These are phyloP conservation scores for Abscondita cerata DNA, from an alignment of 2,888 invertebrate genomes.

Conservation along the genomic window DNA sequence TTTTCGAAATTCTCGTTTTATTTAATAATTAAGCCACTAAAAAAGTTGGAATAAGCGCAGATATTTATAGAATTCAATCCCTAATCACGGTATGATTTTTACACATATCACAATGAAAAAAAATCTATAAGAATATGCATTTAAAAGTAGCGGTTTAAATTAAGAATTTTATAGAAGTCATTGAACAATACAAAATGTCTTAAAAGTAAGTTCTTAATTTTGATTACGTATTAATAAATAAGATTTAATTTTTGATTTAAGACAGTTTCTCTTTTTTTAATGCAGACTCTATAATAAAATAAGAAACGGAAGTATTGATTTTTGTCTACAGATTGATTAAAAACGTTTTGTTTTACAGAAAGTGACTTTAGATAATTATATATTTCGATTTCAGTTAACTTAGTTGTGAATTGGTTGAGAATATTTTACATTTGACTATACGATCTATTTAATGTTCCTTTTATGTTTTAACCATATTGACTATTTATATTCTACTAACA, in stretches of 20 bases:
- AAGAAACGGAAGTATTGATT: background rate
- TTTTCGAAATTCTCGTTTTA: no score
- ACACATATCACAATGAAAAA: no score
- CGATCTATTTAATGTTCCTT: background rate
- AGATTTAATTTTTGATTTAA: background rate
- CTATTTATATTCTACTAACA: background rate
- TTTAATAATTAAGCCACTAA: no score
- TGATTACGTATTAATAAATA: background rate
- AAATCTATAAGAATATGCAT: no score
- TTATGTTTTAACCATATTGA: background rate
- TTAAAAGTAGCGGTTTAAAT: background rate
- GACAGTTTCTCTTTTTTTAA: background rate
- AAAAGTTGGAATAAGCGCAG: no score
- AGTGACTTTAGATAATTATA: no score
- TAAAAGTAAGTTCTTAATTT: background rate
- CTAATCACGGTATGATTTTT: no score
- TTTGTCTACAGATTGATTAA: background rate
- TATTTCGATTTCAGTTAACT: no score
- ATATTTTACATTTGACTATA: background rate
- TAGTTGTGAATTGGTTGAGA: no score
- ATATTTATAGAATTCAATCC: no score
- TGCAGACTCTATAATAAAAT: background rate
- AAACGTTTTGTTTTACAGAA: background rate
- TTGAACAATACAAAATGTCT: background rate
- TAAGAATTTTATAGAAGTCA: background rate